Evolutionary conservation across 2,113 vertebrate species (phyloP), one percentile per base, ranked within the genome.

Genomic region (Mustela lutreola): DNA sequence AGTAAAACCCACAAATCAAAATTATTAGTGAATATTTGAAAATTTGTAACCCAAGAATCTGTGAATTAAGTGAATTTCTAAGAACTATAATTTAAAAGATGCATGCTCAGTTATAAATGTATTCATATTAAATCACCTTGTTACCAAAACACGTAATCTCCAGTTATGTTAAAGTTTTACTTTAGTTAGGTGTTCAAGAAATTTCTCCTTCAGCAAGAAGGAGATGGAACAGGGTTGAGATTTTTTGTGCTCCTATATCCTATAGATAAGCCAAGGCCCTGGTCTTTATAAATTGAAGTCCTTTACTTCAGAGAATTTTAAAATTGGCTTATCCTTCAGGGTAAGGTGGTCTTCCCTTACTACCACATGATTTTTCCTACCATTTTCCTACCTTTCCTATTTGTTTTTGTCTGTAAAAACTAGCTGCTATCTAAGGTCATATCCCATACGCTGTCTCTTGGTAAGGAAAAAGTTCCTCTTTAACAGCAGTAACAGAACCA

Each of bases 21-120:
- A 89, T 92, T 93, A 91, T 78, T 95, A 58, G 21, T 65, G 0
- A 92, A 45, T 81, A 79, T 80, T 84, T 96, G 42, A 95, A 94
- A 95, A 75, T n/a, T 45, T 73, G 12, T 71, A 70, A 89, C 7
- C 39, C 21, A 48, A 53, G 63, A 79, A 71, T 78, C 39, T 87
- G 12, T 92, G 22, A 97, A 78, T 53, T 78, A 83, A 63, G 63
- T 90, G 39, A 71, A 86, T 96, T 92, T 89, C 28, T 84, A 85
- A 96, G 67, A 83, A 73, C 12, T 81, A 26, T 85, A 84, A 45
- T 85, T 91, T 92, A 56, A 96, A 91, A 91, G 28, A 56, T 91
- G 5, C 14, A 1, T 45, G 82, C 16, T 94, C 4, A 78, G 5
- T 87, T 85, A 39, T 70, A 91, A 79, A 80, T 84, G 14, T 76